A percentile compares a stretch with the other conserved stretches of the same genome.
These are phyloP conservation scores for Oenanthe melanoleuca DNA, from an alignment of 2,113 vertebrate genomes.

Conservation along the genomic window DNA sequence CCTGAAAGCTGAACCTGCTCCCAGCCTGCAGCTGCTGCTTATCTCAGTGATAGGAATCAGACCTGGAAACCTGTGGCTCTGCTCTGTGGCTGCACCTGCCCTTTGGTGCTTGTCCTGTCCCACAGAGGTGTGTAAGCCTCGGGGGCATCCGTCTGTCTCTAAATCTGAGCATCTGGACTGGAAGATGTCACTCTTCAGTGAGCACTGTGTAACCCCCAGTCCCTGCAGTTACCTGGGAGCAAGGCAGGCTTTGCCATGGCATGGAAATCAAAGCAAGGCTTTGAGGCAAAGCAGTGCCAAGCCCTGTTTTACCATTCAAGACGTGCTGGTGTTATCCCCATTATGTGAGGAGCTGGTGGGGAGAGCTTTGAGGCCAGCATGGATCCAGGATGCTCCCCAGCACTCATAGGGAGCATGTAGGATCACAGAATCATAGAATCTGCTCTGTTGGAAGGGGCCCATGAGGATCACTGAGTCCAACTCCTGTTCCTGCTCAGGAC, in stretches of 20 bases:
- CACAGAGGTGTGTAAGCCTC: not conserved
- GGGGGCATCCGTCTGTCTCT: not conserved
- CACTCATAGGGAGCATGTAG: accelerated
- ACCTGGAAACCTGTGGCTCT: not conserved
- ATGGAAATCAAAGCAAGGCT: not conserved
- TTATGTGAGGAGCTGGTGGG: accelerated
- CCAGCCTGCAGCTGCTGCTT: not conserved
- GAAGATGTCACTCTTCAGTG: not conserved
- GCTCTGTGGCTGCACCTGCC: not conserved
- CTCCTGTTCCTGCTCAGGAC: not conserved
- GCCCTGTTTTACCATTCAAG: not conserved
- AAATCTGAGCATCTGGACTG: not conserved
- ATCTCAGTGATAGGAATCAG: not conserved
- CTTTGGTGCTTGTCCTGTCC: not conserved
- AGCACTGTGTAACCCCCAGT: accelerated
- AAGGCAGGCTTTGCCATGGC: not conserved
- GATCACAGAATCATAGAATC: not conserved
- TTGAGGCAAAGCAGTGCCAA: not conserved
- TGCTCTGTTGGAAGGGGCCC: not conserved
- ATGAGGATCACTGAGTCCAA: not conserved
- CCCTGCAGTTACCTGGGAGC: not conserved
- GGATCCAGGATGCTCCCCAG: not conserved
- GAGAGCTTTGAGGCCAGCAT: accelerated
- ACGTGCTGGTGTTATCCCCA: accelerated
- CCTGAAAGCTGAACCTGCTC: not conserved